Base-by-base conservation (phyloP, 1,140 invertebrate species). In the Lepidotrigona ventralis region DNA sequence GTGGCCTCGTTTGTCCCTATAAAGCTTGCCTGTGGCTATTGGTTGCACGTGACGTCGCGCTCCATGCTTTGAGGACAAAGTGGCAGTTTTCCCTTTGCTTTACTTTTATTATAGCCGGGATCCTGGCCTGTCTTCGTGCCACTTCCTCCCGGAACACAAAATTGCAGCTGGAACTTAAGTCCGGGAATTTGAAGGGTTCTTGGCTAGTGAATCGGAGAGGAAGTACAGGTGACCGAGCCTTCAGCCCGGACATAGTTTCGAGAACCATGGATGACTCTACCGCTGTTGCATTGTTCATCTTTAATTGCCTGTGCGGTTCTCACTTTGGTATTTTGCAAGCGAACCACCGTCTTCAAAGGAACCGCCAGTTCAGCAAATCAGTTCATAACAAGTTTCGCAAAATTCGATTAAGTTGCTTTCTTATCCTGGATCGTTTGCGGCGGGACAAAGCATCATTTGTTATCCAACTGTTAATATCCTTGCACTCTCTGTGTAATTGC, bases 361-460 rank as follows among this genome's bases (percentile, higher is more conserved):
- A 78, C 29, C 17, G 39, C 33, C 74, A n/a, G 26, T 70, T n/a
- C n/a, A 70, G 53, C 53, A 85, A 88, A 88, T 83, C 85, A 88
- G 81, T 90, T 86, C 86, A 85, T 92, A 92, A 92, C 90, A 92
- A 91, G 90, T 92, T 91, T 79, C 79, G 71, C 72, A 87, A 91
- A 92, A 92, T 91, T 88, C 87, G 90, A 91, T 92, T 90, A 92
- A 87, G 82, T 76, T 76, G 83, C 76, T 86, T 84, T 75, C 85
- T 85, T 85, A 86, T 78, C 82, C 73, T 51, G 81, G 86, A 73
- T 77, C 79, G 84, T 83, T 86, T 81, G 84, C 78, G 69, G 75
- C 33, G 66, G 60, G 33, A 77, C 76, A 73, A 85, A 85, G 73
- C 66, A 33, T 23, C 51, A 15, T 17, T 29, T 51, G 63, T 23